phyloP scores from a whole-genome alignment of 2,113 vertebrate genomes.

The Rousettus leschenaultii region DNA sequence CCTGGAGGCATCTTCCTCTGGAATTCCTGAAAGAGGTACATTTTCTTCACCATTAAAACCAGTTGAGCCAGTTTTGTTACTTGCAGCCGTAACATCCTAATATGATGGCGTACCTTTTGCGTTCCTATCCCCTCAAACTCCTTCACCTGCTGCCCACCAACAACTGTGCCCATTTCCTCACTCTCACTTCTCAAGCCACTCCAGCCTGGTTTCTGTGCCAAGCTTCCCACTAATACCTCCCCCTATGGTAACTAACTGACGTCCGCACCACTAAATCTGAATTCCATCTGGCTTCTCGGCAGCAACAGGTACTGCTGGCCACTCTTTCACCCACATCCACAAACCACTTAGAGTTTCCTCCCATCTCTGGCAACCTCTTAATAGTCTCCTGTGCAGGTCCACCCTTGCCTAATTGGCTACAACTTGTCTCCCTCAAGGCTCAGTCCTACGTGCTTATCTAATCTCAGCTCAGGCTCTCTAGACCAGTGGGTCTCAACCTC shows the following conservation, averaged over 20 bases:
- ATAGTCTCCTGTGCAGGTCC: background rate
- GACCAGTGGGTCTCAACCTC: background rate
- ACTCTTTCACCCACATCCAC: background rate
- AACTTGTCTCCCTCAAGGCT: background rate
- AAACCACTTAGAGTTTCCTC: background rate
- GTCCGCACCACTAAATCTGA: background rate
- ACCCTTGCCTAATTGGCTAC: background rate
- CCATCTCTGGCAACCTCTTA: background rate
- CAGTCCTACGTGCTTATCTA: background rate
- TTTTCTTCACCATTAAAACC: background rate
- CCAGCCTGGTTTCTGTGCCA: background rate
- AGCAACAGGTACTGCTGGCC: background rate
- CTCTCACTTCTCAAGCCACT: background rate
- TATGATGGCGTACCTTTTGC: background rate
- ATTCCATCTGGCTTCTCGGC: background rate
- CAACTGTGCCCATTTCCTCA: background rate
- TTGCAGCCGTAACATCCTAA: background rate
- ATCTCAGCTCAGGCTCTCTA: background rate
- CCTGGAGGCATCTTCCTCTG: background rate
- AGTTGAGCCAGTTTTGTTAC: background rate
- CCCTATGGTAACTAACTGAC: background rate
- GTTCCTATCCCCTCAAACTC: background rate
- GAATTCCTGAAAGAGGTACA: background rate
- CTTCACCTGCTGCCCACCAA: background rate
- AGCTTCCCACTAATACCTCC: background rate